Evolutionary conservation across 2,797 vertebrate species (phyloP).

Genomic region (Rhinogobio ventralis): DNA sequence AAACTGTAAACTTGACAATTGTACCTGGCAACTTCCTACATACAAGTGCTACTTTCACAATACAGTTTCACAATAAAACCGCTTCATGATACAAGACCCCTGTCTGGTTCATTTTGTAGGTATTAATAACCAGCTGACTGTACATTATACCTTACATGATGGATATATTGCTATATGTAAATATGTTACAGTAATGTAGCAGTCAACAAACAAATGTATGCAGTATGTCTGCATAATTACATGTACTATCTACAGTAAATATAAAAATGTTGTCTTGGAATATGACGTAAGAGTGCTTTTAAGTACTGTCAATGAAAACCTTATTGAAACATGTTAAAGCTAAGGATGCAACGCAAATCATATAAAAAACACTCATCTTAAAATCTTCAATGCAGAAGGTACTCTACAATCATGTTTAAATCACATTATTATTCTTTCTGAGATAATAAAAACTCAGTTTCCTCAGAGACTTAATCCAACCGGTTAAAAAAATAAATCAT

Average conservation of each 20-base stretch:
- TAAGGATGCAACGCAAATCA: background rate
- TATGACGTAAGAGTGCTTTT: background rate
- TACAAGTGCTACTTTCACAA: background rate
- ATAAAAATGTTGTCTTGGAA: background rate
- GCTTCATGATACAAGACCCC: background rate
- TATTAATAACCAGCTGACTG: background rate
- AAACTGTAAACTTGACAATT: background rate
- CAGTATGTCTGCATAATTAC: background rate
- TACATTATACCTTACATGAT: background rate
- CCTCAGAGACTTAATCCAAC: background rate
- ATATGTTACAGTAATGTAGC: background rate
- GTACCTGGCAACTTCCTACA: background rate
- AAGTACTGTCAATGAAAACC: background rate
- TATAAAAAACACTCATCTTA: background rate
- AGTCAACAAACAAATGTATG: background rate
- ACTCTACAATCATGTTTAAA: background rate
- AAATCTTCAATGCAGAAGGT: background rate
- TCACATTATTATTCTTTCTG: slow-evolving; percentile 3
- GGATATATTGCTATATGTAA: background rate
- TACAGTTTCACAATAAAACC: background rate
- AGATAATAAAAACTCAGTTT: background rate
- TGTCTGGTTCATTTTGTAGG: background rate
- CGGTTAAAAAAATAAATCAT: slow-evolving; percentile 17
- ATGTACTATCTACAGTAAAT: background rate
- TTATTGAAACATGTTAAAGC: background rate